Evolutionary conservation across 2,113 vertebrate genomes (phyloP).

Genomic region (Girardinichthys multiradiatus): DNA sequence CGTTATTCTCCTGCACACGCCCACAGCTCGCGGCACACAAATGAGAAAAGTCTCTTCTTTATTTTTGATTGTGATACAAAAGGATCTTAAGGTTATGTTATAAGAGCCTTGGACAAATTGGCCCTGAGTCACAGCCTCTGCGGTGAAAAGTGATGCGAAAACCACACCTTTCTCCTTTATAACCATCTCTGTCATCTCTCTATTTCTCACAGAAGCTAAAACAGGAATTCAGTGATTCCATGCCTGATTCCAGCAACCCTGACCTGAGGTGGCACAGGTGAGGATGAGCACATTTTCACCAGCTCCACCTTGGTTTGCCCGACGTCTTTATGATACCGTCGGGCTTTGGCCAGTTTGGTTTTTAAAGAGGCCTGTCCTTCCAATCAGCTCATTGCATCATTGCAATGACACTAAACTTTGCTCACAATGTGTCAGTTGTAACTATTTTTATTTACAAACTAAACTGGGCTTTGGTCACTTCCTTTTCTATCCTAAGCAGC

Average conservation of each 20-base stretch:
- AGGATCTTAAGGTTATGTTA: constrained; percentile 10
- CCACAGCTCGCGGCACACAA: background rate
- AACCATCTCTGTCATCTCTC: background rate
- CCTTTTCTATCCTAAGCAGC: background rate
- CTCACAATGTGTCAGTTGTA: background rate
- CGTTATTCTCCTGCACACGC: background rate
- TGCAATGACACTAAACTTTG: background rate
- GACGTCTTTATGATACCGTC: background rate
- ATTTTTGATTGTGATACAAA: constrained; percentile 6
- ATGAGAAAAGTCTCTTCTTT: constrained; percentile 18
- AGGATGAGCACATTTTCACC: constrained; percentile 50
- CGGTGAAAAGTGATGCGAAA: background rate
- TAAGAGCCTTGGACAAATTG: background rate
- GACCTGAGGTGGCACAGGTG: constrained; percentile 81
- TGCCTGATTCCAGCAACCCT: constrained; percentile 80
- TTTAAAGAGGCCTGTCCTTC: no score
- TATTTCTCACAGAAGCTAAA: constrained; percentile 82
- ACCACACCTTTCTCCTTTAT: background rate
- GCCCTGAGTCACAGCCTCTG: background rate
- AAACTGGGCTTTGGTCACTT: background rate
- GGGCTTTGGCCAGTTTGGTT: no score
- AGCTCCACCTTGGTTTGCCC: constrained; percentile 6
- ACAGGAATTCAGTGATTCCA: constrained; percentile 81
- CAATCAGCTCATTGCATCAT: background rate
- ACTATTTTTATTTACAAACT: background rate